phyloP scores from a whole-genome alignment of 2,797 vertebrate species.

The Lepidocolaptes lacrymiger region DNA sequence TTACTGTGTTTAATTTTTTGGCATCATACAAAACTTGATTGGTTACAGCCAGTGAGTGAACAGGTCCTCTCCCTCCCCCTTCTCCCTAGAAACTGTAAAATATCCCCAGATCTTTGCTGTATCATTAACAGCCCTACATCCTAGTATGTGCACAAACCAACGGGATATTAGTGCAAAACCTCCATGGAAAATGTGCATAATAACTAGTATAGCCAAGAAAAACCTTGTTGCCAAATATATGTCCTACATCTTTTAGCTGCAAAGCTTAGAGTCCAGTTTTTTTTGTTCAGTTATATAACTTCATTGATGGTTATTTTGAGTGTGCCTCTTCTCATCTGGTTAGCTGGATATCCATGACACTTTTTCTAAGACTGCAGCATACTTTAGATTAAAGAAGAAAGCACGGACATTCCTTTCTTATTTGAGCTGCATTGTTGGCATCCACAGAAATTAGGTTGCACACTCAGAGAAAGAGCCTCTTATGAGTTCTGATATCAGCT shows the following conservation, averaged over 20 bases:
- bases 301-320: not conserved
- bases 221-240: not conserved
- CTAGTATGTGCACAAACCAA: slow-evolving; percentile 9
- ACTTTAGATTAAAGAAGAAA: not conserved
- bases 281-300: not conserved
- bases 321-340: not conserved
- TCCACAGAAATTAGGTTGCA: not conserved
- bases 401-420: not conserved
- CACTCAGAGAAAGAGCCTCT: not conserved
- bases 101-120: slow-evolving; percentile 52
- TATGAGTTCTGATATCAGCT: not conserved
- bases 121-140: slow-evolving; percentile 17
- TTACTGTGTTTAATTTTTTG: slow-evolving; percentile 83
- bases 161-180: slow-evolving; percentile 13
- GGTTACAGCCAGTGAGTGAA: slow-evolving; percentile 75
- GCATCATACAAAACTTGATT: slow-evolving; percentile 81
- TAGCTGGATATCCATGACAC: not conserved
- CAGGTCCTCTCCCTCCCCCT: slow-evolving; percentile 25
- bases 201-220: not conserved
- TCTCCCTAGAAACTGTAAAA: slow-evolving; percentile 22
- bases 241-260: not conserved
- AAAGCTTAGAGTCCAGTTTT: not conserved
- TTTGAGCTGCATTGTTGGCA: not conserved
- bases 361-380: slow-evolving; percentile 22
- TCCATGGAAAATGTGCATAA: slow-evolving; percentile 37